A percentile compares a stretch with the other conserved stretches of the same genome.
Evolutionary conservation across 2,888 invertebrate genomes (phyloP).

Genomic region (Aporophyla nigra): DNA sequence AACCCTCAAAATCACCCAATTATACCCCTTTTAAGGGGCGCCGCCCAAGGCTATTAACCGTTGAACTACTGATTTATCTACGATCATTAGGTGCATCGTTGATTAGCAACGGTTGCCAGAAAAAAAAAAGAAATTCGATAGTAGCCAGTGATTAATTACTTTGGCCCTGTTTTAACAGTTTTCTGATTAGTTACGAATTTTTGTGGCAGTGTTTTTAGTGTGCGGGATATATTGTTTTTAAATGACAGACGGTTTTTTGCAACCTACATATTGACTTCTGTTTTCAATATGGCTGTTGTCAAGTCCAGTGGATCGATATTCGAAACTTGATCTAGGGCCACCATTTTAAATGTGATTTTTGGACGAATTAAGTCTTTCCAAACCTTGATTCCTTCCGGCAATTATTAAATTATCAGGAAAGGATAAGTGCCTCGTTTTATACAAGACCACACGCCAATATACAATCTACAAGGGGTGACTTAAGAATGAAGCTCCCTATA

Average conservation of each 20-base stretch:
- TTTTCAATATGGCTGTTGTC: not conserved
- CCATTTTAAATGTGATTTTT: not conserved
- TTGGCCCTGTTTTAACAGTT: constrained; percentile 54
- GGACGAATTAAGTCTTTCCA: not conserved
- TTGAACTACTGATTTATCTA: constrained; percentile 87
- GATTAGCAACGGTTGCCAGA: constrained; percentile 80
- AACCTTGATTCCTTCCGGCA: not conserved
- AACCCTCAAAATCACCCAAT: constrained; percentile 87
- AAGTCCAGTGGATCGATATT: not conserved
- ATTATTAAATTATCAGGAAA: not conserved
- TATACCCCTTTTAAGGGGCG: constrained; percentile 85
- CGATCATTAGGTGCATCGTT: constrained; percentile 82
- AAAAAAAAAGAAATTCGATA: constrained; percentile 61
- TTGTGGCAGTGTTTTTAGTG: constrained; percentile 19
- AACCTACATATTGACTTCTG: not conserved
- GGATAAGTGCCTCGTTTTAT: not conserved
- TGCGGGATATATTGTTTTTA: not conserved
- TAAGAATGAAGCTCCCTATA: not conserved
- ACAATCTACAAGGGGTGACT: not conserved
- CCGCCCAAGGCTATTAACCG: constrained; percentile 85
- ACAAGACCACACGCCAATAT: not conserved
- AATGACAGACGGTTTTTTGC: not conserved
- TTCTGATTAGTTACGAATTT: constrained; percentile 43
- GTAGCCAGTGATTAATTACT: constrained; percentile 64
- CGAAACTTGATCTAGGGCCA: not conserved